phyloP scores from a whole-genome alignment of 2,113 vertebrate species.

The Sylvietta virens region DNA sequence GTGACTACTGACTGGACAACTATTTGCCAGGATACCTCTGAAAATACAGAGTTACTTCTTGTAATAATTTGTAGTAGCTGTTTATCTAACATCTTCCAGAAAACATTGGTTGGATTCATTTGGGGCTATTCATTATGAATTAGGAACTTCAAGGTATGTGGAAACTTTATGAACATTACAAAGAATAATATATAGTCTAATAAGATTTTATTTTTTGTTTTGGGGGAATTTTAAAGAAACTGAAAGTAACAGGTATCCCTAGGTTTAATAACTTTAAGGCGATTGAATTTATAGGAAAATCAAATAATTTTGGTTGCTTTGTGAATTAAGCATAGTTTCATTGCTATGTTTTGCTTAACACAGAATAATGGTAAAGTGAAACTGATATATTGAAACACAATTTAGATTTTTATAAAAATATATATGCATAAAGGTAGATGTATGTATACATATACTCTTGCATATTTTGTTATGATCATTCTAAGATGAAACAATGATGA shows the following conservation, averaged over 20 bases:
- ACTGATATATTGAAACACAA: neutral
- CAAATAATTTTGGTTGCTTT: neutral
- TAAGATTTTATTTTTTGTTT: neutral
- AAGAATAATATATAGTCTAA: neutral
- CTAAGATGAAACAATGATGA: neutral
- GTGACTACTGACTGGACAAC: neutral
- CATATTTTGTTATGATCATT: neutral
- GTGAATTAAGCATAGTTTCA: neutral
- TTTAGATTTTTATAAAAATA: neutral
- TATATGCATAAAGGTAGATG: neutral
- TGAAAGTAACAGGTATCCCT: neutral
- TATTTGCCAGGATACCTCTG: neutral
- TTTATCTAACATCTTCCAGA: neutral
- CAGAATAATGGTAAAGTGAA: neutral
- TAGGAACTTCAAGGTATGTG: neutral
- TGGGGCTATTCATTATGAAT: neutral
- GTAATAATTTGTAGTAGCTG: neutral
- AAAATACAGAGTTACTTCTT: neutral
- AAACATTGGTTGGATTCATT: neutral
- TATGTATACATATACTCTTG: fast-evolving
- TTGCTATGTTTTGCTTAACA: neutral
- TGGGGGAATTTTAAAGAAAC: neutral
- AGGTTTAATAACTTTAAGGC: neutral
- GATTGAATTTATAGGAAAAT: neutral
- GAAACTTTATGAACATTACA: neutral